Percentiles rank a stretch among this genome's conserved stretches.
phyloP scores from a whole-genome alignment of 1,140 invertebrate genomes.

The Carcinoscorpius rotundicauda region DNA sequence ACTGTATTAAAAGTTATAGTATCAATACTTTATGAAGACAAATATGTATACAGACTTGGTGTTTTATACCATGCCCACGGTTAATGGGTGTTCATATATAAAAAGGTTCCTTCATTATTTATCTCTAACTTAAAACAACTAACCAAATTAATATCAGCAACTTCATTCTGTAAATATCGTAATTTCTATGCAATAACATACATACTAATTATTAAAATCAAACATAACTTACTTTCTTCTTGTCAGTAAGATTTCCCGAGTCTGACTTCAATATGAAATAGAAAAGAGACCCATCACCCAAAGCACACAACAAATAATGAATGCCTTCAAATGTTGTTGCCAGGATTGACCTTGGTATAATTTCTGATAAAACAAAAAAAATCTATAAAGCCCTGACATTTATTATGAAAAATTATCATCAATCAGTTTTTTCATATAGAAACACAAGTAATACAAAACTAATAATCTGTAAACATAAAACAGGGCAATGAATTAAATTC shows the following conservation, averaged over 20 bases:
- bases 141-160: background rate
- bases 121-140: background rate
- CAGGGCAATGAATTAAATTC: background rate
- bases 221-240: slow-evolving; percentile 52
- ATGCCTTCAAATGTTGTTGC: slow-evolving; percentile 83
- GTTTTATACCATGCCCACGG: too few relatives aligned
- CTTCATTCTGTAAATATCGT: too few relatives aligned
- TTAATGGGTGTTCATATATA: too few relatives aligned
- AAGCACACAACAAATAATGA: slow-evolving; percentile 78
- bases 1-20: too few relatives aligned
- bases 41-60: too few relatives aligned
- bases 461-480: background rate
- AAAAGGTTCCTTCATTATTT: background rate
- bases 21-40: too few relatives aligned
- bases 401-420: background rate
- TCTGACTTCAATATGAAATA: slow-evolving; percentile 76
- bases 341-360: slow-evolving; percentile 87
- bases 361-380: slow-evolving; percentile 48
- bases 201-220: background rate
- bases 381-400: background rate
- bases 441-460: background rate
- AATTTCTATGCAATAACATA: too few relatives aligned
- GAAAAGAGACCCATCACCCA: slow-evolving; percentile 95
- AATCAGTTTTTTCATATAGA: too few relatives aligned
- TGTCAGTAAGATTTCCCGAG: slow-evolving; percentile 58